Conservation (phyloP, 2,797 vertebrate species). For the Mionectes olivaceus region DNA sequence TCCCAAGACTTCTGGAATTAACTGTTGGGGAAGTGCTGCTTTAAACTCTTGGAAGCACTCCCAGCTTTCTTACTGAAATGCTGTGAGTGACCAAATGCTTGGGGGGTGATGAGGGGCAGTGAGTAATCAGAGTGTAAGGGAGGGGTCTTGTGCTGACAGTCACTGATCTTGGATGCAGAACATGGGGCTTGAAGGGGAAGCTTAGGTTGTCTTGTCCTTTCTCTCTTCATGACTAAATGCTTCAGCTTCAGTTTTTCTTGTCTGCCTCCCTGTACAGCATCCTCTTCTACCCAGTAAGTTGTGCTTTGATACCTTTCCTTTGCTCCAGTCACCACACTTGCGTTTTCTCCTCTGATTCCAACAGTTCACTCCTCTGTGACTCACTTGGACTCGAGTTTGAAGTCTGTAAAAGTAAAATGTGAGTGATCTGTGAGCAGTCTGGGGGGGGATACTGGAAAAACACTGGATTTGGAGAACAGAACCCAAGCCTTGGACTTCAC, state of each 20-base stretch:
- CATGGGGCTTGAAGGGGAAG: too few species aligned
- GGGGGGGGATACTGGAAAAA: not conserved
- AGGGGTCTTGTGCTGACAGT: too few species aligned
- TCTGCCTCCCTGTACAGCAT: not conserved
- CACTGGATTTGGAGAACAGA: not conserved
- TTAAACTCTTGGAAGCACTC: too few species aligned
- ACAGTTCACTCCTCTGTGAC: not conserved
- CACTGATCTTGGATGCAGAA: too few species aligned
- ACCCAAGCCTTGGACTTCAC: not conserved
- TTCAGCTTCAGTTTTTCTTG: not conserved
- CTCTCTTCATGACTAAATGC: not conserved
- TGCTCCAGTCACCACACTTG: not conserved
- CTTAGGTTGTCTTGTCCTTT: not conserved
- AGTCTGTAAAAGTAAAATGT: not conserved
- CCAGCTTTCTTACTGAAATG: too few species aligned
- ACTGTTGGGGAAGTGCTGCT: too few species aligned
- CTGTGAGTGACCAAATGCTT: too few species aligned
- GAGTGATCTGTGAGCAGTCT: not conserved
- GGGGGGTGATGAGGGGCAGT: too few species aligned
- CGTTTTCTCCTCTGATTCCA: not conserved
- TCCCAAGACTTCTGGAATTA: too few species aligned
- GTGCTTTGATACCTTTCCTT: not conserved
- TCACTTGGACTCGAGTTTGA: not conserved
- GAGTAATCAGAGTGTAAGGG: too few species aligned
- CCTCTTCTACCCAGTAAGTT: not conserved